phyloP scores from a whole-genome alignment of 2,797 vertebrate species.

The Ctenosaura bakeri region DNA sequence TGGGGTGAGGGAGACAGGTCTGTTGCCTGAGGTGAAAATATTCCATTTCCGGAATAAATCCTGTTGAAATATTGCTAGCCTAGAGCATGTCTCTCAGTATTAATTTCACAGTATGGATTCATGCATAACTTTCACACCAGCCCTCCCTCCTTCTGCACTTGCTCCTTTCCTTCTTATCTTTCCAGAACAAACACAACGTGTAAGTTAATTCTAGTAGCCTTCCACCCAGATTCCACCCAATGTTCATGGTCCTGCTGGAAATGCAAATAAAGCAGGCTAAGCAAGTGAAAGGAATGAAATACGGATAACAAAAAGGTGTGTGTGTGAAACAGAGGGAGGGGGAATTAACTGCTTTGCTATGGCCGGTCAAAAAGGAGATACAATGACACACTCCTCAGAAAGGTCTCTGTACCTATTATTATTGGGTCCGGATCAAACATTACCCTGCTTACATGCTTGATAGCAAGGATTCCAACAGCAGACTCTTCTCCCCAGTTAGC shows the following conservation, averaged over 20 bases:
- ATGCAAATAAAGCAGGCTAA: slow-evolving; percentile 69
- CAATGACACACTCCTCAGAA: background rate
- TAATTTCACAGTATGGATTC: slow-evolving; percentile 69
- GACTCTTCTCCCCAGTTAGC: background rate
- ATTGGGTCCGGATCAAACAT: background rate
- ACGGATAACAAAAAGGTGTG: slow-evolving; percentile 48
- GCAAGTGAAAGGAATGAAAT: slow-evolving; percentile 42
- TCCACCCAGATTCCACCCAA: slow-evolving; percentile 70
- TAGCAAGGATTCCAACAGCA: background rate
- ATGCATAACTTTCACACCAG: slow-evolving; percentile 52
- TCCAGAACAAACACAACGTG: slow-evolving; percentile 72
- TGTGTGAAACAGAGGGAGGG: background rate
- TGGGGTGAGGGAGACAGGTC: slow-evolving; percentile 69
- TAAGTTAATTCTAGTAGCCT: slow-evolving; percentile 70
- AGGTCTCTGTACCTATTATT: background rate
- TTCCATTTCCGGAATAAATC: slow-evolving; percentile 72
- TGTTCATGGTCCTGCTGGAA: slow-evolving; percentile 69
- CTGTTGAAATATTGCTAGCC: slow-evolving; percentile 64
- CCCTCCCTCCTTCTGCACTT: slow-evolving; percentile 33
- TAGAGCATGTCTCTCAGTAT: slow-evolving; percentile 55
- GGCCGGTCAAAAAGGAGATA: background rate
- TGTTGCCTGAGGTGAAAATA: slow-evolving; percentile 69
- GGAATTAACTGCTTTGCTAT: slow-evolving; percentile 35
- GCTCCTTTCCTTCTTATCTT: slow-evolving; percentile 71
- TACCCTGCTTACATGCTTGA: background rate